Percentiles rank a stretch among this genome's conserved stretches.
These are phyloP conservation scores for Brenthis daphne DNA, from an alignment of 2,888 invertebrate species.

Conservation along the genomic window DNA sequence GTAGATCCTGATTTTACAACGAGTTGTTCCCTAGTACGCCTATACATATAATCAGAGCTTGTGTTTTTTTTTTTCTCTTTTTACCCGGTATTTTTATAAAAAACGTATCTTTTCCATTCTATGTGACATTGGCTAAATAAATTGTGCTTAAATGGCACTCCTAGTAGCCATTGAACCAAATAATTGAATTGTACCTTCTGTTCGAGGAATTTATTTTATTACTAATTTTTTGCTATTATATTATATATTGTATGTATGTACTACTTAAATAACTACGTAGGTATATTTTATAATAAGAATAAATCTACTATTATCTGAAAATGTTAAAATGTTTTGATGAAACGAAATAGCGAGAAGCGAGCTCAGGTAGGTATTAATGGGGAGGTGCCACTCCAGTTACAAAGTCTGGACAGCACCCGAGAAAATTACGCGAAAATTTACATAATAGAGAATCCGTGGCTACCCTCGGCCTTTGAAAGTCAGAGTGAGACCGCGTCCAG, in stretches of 20 bases:
- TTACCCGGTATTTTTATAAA: too few species aligned
- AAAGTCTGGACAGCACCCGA: slow-evolving; percentile 74
- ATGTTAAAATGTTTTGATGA: slow-evolving; percentile 44
- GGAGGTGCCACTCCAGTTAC: slow-evolving; percentile 64
- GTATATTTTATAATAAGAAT: neutral
- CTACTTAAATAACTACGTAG: neutral
- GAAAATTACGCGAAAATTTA: slow-evolving; percentile 79
- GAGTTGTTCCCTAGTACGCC: too few species aligned
- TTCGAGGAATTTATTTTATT: too few species aligned
- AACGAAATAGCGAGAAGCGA: slow-evolving; percentile 53
- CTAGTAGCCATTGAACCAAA: too few species aligned
- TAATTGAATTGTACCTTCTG: too few species aligned
- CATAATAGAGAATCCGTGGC: slow-evolving; percentile 81
- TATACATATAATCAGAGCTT: too few species aligned
- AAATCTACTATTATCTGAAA: neutral
- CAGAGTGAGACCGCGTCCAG: slow-evolving; percentile 66
- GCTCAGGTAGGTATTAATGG: slow-evolving; percentile 68
- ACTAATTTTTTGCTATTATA: neutral
- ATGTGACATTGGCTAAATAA: too few species aligned
- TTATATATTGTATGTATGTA: neutral
- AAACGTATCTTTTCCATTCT: too few species aligned
- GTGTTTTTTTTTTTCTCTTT: too few species aligned
- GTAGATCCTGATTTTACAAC: too few species aligned
- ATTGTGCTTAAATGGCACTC: too few species aligned
- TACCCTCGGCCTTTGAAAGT: slow-evolving; percentile 76